phyloP scores from a whole-genome alignment of 2,888 invertebrate species.

The Melanostoma scalare region DNA sequence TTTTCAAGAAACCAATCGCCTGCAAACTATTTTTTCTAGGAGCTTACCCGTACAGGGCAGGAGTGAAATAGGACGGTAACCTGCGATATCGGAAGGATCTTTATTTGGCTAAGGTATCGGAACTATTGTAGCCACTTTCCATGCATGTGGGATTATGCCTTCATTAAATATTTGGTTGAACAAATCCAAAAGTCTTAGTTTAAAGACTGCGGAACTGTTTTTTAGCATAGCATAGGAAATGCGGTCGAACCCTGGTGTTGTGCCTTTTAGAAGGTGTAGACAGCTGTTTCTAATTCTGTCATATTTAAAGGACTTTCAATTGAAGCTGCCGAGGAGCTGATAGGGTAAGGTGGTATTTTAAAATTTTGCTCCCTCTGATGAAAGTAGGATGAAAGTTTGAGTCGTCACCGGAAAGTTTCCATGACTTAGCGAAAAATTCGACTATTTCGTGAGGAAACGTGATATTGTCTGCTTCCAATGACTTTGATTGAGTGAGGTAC shows the following conservation, averaged over 20 bases:
- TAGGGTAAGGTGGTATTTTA: neutral
- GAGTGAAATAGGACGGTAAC: conserved; percentile 5
- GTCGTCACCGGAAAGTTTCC: neutral
- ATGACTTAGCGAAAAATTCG: neutral
- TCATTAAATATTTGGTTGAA: neutral
- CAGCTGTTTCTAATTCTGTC: conserved; percentile 4
- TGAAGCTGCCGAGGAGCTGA: neutral
- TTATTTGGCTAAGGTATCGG: conserved; percentile 15
- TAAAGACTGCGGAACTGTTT: neutral
- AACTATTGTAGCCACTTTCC: conserved; percentile 12
- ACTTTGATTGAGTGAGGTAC: conserved; percentile 3
- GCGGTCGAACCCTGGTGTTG: conserved; percentile 13
- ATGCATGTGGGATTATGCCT: conserved; percentile 7
- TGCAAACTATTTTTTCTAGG: conserved; percentile 75
- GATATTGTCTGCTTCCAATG: neutral
- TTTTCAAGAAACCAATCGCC: neutral
- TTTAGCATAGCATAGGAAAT: conserved; percentile 14
- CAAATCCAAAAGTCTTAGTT: neutral
- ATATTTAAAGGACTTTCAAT: neutral
- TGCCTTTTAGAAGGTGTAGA: neutral
- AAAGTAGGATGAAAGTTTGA: conserved; percentile 2
- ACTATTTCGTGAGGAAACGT: neutral
- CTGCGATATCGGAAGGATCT: neutral
- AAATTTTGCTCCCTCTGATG: neutral
- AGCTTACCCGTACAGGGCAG: conserved; percentile 1